phyloP scores from a whole-genome alignment of 2,797 vertebrate genomes.

The Chelon labrosus region DNA sequence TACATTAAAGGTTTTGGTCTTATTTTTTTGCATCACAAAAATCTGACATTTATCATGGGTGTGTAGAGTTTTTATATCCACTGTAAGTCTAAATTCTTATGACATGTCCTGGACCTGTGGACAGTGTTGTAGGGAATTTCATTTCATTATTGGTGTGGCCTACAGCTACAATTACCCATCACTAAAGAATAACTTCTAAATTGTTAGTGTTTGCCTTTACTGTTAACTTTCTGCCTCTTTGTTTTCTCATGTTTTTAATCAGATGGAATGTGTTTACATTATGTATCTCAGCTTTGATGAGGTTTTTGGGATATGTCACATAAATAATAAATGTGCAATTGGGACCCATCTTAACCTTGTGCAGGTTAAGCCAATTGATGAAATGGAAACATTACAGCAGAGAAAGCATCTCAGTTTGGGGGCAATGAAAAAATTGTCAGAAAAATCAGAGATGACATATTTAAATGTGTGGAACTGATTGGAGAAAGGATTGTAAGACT shows the following conservation, averaged over 20 bases:
- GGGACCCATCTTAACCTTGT: too few species aligned
- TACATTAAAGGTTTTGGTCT: too few species aligned
- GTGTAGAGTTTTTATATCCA: too few species aligned
- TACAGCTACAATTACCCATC: background rate
- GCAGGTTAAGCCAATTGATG: too few species aligned
- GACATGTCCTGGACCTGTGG: background rate
- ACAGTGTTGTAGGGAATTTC: background rate
- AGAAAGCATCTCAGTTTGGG: too few species aligned
- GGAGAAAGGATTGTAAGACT: too few species aligned
- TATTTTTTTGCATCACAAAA: too few species aligned
- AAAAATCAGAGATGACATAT: background rate
- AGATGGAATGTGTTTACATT: background rate
- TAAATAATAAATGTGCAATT: background rate
- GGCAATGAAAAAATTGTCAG: background rate
- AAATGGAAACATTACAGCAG: too few species aligned
- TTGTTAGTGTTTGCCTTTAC: background rate
- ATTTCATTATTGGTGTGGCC: background rate
- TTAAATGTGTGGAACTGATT: too few species aligned
- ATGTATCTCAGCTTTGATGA: background rate
- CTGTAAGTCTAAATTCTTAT: slow-evolving; percentile 1
- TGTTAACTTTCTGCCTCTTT: background rate
- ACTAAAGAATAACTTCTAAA: background rate
- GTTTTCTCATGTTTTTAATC: background rate
- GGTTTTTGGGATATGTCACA: background rate
- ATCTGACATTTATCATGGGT: too few species aligned